Conservation (phyloP, 2,797 vertebrate genomes). For the Labeo calbasu region DNA sequence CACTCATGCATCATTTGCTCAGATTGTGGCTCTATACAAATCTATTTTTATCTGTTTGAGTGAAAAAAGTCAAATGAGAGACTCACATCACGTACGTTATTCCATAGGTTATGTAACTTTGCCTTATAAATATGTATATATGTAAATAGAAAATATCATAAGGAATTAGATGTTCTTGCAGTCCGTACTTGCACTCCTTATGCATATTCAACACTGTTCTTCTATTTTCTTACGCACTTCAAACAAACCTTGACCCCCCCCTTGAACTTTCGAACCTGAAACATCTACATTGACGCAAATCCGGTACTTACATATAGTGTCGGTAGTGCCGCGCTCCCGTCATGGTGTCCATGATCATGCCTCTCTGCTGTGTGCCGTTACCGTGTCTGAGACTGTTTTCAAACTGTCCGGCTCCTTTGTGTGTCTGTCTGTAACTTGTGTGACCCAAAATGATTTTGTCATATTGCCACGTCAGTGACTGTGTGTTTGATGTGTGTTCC, state of each 20-base stretch:
- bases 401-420: slow-evolving; percentile 29
- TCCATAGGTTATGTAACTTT: slow-evolving; percentile 10
- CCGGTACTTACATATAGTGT: slow-evolving; percentile 70
- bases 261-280: not conserved
- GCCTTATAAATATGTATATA: slow-evolving; percentile 41
- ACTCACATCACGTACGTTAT: not conserved
- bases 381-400: slow-evolving; percentile 58
- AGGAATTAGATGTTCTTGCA: slow-evolving; percentile 1
- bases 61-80: slow-evolving; percentile 12
- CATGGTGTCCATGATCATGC: slow-evolving; percentile 67
- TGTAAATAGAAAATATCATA: slow-evolving; percentile 24
- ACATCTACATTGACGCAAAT: not conserved
- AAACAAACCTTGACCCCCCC: not conserved
- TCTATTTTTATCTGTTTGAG: not conserved
- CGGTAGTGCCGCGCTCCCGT: slow-evolving; percentile 64
- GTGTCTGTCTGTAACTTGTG: slow-evolving; percentile 61
- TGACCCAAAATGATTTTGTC: slow-evolving; percentile 52
- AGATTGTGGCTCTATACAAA: not conserved
- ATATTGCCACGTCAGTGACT: slow-evolving; percentile 50
- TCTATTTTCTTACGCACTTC: not conserved
- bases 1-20: not conserved
- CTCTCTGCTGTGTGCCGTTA: slow-evolving; percentile 52
- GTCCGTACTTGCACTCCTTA: slow-evolving; percentile 2
- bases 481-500: slow-evolving; percentile 46
- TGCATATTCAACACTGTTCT: slow-evolving; percentile 20